These are phyloP conservation scores for Boulengeromyrus knoepffleri DNA, from an alignment of 2,113 vertebrate genomes.

Conservation along the genomic window DNA sequence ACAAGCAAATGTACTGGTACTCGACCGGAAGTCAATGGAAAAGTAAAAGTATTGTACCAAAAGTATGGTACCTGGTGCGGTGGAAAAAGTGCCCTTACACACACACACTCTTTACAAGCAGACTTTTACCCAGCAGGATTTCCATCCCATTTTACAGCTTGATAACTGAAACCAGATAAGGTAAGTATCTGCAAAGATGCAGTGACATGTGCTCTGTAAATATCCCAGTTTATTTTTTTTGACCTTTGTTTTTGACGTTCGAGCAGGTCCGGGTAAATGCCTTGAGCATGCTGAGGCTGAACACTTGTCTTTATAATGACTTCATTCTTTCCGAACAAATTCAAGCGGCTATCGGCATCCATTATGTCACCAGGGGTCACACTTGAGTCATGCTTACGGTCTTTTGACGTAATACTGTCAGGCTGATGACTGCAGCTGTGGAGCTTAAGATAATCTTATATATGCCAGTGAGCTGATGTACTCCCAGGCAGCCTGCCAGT, in stretches of 20 bases:
- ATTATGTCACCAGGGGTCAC: constrained; percentile 12
- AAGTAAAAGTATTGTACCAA: not conserved
- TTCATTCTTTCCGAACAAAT: not conserved
- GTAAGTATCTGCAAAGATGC: not conserved
- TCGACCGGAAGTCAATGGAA: not conserved
- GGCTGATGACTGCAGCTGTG: not conserved
- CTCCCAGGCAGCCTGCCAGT: not conserved
- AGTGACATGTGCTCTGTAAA: not conserved
- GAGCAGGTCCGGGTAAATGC: not conserved
- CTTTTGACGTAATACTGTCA: not conserved
- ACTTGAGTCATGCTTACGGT: not conserved
- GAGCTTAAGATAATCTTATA: not conserved
- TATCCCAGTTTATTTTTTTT: not conserved
- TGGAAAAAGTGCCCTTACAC: not conserved
- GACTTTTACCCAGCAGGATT: not conserved
- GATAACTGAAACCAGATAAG: not conserved
- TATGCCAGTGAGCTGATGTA: not conserved
- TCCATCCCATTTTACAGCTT: not conserved
- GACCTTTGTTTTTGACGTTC: not conserved
- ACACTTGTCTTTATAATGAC: not conserved
- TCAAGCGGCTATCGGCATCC: not conserved
- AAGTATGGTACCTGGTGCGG: not conserved
- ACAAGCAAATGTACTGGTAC: not conserved
- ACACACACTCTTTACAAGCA: not conserved
- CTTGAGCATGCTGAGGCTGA: not conserved